phyloP scores from a whole-genome alignment of 23 tunicate genomes.

The Trididemnum clinides region DNA sequence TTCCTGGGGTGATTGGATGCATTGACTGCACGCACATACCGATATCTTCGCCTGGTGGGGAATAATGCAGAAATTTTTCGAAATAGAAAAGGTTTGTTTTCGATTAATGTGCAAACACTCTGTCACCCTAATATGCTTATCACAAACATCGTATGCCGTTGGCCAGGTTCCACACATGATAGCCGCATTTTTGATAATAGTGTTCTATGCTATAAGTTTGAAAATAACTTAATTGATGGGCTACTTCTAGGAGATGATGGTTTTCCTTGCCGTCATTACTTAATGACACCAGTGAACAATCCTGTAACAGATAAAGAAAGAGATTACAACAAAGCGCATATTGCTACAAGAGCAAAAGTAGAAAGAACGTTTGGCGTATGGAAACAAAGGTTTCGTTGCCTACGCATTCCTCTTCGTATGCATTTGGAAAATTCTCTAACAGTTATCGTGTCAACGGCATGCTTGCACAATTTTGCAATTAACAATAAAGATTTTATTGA shows the following conservation, averaged over 20 bases:
- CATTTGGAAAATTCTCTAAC: not conserved
- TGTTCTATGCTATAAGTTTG: slow-evolving; percentile 16
- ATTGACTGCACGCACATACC: slow-evolving; percentile 42
- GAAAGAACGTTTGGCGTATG: too few relatives aligned
- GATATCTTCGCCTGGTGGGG: slow-evolving; percentile 43
- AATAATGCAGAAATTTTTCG: not conserved
- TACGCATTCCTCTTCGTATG: slow-evolving; percentile 5
- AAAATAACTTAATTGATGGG: not conserved
- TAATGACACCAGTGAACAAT: slow-evolving; percentile 41
- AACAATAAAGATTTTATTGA: too few relatives aligned
- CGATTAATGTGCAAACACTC: too few relatives aligned
- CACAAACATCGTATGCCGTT: slow-evolving; percentile 37
- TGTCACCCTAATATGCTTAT: slow-evolving; percentile 33
- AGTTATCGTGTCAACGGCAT: slow-evolving; percentile 22
- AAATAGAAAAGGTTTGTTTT: too few relatives aligned
- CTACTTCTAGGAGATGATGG: slow-evolving; percentile 40
- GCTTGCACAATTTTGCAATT: slow-evolving; percentile 21
- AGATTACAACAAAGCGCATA: slow-evolving; percentile 36
- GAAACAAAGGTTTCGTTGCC: slow-evolving; percentile 29
- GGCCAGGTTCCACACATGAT: slow-evolving; percentile 60
- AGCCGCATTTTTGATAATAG: slow-evolving; percentile 20
- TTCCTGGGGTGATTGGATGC: slow-evolving; percentile 35
- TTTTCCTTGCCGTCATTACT: slow-evolving; percentile 20
- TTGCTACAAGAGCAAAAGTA: slow-evolving; percentile 8
- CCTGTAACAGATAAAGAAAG: not conserved